A percentile compares a stretch with the other conserved stretches of the same genome.
These are phyloP conservation scores for Tortricodes alternella DNA, from an alignment of 2,888 invertebrate genomes.

Conservation along the genomic window DNA sequence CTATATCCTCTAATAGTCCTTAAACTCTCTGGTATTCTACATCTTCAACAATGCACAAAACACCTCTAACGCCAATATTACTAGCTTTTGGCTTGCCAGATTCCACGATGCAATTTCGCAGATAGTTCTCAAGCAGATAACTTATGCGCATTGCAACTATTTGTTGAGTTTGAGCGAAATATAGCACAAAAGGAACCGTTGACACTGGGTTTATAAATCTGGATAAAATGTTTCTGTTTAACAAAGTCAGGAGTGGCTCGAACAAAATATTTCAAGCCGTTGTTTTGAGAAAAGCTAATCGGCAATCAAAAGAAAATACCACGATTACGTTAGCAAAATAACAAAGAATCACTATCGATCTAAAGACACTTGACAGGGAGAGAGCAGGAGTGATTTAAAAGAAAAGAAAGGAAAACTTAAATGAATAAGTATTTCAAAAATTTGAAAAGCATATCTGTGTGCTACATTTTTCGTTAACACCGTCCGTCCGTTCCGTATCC, in stretches of 20 bases:
- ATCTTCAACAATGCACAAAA: background rate
- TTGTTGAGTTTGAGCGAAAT: conserved; percentile 19
- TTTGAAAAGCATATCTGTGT: too few species aligned
- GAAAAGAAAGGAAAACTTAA: too few species aligned
- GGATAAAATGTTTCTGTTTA: background rate
- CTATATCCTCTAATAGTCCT: too few species aligned
- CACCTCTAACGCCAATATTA: conserved; percentile 6
- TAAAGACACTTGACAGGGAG: too few species aligned
- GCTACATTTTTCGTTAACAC: conserved; percentile 14
- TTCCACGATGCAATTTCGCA: conserved; percentile 27
- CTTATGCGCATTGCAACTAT: conserved; percentile 28
- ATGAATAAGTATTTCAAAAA: too few species aligned
- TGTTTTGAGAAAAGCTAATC: background rate
- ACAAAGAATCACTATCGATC: too few species aligned
- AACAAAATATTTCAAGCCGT: background rate
- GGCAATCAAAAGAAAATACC: too few species aligned
- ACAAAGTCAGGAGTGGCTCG: background rate
- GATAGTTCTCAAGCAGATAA: conserved; percentile 18
- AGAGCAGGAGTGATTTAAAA: too few species aligned
- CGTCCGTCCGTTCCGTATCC: conserved; percentile 36
- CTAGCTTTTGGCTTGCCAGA: background rate
- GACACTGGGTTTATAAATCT: conserved; percentile 4
- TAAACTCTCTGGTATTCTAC: background rate
- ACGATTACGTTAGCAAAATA: too few species aligned
- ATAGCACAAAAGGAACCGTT: background rate